These are phyloP conservation scores for Philaethria dido DNA, from an alignment of 2,888 invertebrate species.

Conservation along the genomic window DNA sequence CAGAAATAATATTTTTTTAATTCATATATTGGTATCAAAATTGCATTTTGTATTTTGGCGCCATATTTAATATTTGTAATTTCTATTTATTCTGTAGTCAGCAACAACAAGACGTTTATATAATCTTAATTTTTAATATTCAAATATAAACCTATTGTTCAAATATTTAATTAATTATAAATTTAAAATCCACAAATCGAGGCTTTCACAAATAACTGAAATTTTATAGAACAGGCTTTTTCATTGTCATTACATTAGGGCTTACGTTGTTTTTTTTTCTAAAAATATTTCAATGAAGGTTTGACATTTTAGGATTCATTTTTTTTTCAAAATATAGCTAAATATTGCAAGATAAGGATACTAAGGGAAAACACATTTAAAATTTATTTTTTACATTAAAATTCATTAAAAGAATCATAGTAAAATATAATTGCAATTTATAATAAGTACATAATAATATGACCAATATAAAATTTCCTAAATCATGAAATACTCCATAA, in stretches of 20 bases:
- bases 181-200: background rate
- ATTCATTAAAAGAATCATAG: too few relatives aligned
- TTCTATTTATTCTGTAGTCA: background rate
- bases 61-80: background rate
- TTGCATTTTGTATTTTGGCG: background rate
- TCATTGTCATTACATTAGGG: background rate
- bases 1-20: too few relatives aligned
- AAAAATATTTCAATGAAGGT: background rate
- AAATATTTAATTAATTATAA: background rate
- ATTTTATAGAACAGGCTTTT: background rate
- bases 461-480: background rate
- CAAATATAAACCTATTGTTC: background rate
- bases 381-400: too few relatives aligned
- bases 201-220: background rate
- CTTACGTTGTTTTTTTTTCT: background rate
- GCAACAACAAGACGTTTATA: background rate
- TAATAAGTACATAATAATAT: background rate
- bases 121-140: background rate
- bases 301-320: too few relatives aligned
- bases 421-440: background rate
- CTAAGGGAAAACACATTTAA: too few relatives aligned
- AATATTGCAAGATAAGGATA: too few relatives aligned
- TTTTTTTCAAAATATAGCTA: too few relatives aligned
- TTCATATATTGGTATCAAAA: too few relatives aligned
- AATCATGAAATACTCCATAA: background rate